These are phyloP conservation scores for Morpho achilles DNA, from an alignment of 2,888 invertebrate species.

Conservation along the genomic window DNA sequence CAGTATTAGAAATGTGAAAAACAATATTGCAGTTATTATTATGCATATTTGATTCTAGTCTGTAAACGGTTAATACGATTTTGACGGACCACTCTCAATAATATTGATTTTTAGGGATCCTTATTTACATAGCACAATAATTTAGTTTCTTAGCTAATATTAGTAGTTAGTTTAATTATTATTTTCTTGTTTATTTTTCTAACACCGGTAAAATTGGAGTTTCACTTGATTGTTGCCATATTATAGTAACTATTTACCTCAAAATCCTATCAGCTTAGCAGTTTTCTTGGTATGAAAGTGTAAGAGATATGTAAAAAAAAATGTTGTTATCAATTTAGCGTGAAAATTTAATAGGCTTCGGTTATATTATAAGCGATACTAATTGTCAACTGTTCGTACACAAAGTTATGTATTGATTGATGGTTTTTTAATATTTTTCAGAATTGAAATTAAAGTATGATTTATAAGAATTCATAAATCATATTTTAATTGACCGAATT, in stretches of 20 bases:
- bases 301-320: conserved; percentile 8
- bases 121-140: conserved; percentile 17
- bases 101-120: conserved; percentile 4
- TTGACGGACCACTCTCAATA: background rate
- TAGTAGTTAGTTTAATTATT: conserved; percentile 41
- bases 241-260: conserved; percentile 67
- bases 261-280: conserved; percentile 37
- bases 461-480: no score
- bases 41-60: no score
- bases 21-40: no score
- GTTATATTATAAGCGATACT: conserved; percentile 21
- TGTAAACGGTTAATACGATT: no score
- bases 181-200: conserved; percentile 40
- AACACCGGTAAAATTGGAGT: conserved; percentile 27
- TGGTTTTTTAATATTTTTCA: no score
- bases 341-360: conserved; percentile 22
- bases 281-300: conserved; percentile 23
- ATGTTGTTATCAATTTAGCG: conserved; percentile 25
- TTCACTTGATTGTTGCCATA: conserved; percentile 70
- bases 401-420: no score
- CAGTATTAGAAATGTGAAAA: conserved; percentile 1
- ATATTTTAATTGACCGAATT: no score
- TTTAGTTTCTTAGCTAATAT: conserved; percentile 51
- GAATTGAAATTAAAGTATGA: no score
- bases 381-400: background rate